Evolutionary conservation across 2,797 vertebrate species (phyloP), one percentile per base, ranked within the genome.

Genomic region (Caiman crocodilus): DNA sequence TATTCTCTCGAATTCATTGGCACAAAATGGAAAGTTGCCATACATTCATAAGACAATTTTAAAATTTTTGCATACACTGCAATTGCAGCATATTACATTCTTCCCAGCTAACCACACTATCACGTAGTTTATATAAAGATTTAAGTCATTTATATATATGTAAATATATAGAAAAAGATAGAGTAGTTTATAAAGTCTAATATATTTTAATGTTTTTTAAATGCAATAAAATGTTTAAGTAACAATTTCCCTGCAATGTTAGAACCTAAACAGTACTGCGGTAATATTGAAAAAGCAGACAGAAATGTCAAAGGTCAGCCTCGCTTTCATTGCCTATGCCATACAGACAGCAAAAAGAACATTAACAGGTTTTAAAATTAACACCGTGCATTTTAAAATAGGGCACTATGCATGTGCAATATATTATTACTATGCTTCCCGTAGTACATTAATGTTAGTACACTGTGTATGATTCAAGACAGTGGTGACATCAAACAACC

Each of bases 221-320:
- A 88, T 90, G 65, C 74, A 87, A 87, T 69, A 78, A 93, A 93
- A 83, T n/a, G 79, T 58, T 63, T 59, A 56, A 93, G 59, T 30
- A 63, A 76, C 35, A 56, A 26, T 8, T 57, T 35, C 56, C 85
- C 87, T 10, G 35, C 4, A 2, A 28, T 15, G 30, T 4, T 57
- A 14, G 82, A 7, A 14, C 88, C 88, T 1, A 55, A 71, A 5
- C 32, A 50, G 71, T 5, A 26, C 79, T 50, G 58, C 32, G n/a
- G 30, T 60, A 91, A 89, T 57, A 71, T 17, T 84, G 83, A 11
- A 1, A 2, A 56, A 55, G 14, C 55, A 73, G 69, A 73, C 50
- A 73, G 23, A 35, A 7, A 35, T 42, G 4, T 25, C 7, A 73
- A 73, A 73, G 35, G 20, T 73, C 23, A 73, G 50, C 50, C 23